Conservation (phyloP, 2,797 vertebrate genomes). For the Tokudaia tokunoshimensis region DNA sequence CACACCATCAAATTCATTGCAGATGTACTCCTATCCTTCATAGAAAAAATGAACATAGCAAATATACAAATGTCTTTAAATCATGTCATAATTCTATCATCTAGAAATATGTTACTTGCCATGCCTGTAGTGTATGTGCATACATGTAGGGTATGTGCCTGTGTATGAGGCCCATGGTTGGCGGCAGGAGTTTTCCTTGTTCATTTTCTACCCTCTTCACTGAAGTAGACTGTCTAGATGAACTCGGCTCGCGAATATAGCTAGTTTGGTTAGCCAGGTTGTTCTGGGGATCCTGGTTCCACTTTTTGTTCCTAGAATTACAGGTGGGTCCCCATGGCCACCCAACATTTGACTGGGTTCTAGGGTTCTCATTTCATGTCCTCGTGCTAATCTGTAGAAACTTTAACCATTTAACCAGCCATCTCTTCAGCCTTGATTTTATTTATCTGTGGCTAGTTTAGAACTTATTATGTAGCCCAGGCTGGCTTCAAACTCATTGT, state of each 20-base stretch:
- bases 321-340: neutral
- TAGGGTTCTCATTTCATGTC: neutral
- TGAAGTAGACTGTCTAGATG: neutral
- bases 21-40: neutral
- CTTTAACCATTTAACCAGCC: neutral
- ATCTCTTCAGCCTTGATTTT: neutral
- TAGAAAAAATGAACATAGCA: neutral
- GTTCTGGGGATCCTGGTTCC: neutral
- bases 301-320: neutral
- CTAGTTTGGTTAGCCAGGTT: neutral
- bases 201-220: neutral
- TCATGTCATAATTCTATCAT: neutral
- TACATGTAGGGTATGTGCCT: neutral
- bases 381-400: neutral
- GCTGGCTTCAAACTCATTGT: neutral
- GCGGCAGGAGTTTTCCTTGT: neutral
- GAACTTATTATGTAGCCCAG: neutral
- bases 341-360: neutral
- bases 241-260: neutral
- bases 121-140: neutral
- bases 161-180: neutral
- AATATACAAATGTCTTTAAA: slow-evolving; percentile 7
- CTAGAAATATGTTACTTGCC: neutral
- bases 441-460: neutral
- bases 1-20: neutral